Conservation (phyloP, 2,797 vertebrate genomes). For the Cheirogaleus major region DNA sequence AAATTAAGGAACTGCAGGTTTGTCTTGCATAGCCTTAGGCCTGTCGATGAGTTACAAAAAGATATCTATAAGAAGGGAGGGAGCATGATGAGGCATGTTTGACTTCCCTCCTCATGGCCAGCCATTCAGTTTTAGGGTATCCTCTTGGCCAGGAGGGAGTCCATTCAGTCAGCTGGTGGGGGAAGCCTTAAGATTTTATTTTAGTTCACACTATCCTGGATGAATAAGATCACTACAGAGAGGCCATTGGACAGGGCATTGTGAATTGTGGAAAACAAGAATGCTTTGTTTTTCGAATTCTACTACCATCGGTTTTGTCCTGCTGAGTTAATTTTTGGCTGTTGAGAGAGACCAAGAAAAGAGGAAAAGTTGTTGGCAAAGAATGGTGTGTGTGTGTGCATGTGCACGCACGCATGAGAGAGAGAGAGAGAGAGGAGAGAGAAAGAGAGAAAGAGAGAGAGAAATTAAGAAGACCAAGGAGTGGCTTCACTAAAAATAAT, state of each 20-base stretch:
- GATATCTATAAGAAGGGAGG: no score
- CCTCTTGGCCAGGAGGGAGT: no score
- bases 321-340: neutral
- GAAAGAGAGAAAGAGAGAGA: neutral
- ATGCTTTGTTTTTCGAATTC: neutral
- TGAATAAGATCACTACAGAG: neutral
- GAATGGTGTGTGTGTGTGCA: neutral
- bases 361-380: neutral
- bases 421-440: neutral
- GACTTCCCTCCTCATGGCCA: no score
- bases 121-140: no score
- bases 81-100: no score
- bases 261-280: neutral
- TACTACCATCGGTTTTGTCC: neutral
- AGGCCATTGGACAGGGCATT: neutral
- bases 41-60: no score
- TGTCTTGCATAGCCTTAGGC: no score
- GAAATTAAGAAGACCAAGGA: neutral
- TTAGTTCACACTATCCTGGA: neutral
- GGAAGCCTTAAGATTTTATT: no score
- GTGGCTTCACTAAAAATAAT: neutral
- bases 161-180: no score
- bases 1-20: no score
- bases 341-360: neutral
- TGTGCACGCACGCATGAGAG: no score